Evolutionary conservation across 2,797 vertebrate genomes (phyloP).

Genomic region (Emys orbicularis): DNA sequence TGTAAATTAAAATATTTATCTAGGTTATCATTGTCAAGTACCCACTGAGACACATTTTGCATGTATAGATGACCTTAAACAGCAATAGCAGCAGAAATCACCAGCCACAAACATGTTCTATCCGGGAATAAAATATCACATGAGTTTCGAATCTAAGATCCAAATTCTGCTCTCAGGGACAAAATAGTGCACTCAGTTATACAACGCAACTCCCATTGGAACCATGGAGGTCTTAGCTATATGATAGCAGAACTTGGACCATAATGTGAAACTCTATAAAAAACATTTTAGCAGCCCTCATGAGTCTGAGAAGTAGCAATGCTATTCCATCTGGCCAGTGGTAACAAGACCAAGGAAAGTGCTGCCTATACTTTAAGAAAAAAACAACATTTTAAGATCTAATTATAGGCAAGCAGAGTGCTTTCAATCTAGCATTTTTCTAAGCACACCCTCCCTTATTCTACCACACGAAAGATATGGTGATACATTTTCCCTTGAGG

Average conservation of each 20-base stretch:
- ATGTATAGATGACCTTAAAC: slow-evolving; percentile 62
- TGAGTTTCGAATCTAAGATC: slow-evolving; percentile 55
- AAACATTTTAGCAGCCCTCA: neutral
- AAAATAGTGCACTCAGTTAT: slow-evolving; percentile 34
- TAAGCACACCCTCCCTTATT: neutral
- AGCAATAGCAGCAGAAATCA: slow-evolving; percentile 63
- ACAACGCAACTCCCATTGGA: slow-evolving; percentile 29
- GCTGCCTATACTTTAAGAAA: neutral
- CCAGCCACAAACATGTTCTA: slow-evolving; percentile 37
- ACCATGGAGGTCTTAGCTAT: neutral
- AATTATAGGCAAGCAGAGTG: neutral
- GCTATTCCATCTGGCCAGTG: slow-evolving; percentile 6
- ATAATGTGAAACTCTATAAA: slow-evolving; percentile 35
- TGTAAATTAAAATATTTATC: slow-evolving; percentile 73
- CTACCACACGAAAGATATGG: neutral
- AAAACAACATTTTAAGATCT: neutral
- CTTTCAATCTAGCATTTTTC: neutral
- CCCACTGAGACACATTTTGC: slow-evolving; percentile 51
- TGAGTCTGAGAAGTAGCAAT: neutral
- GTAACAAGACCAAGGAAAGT: neutral
- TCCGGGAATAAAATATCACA: neutral
- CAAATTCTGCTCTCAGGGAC: neutral
- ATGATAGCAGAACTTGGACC: slow-evolving; percentile 22
- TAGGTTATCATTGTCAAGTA: slow-evolving; percentile 67
- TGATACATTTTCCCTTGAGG: neutral